Evolutionary conservation across 2,113 vertebrate genomes (phyloP), one percentile per base, ranked within the genome.

Genomic region (Pagrus major): DNA sequence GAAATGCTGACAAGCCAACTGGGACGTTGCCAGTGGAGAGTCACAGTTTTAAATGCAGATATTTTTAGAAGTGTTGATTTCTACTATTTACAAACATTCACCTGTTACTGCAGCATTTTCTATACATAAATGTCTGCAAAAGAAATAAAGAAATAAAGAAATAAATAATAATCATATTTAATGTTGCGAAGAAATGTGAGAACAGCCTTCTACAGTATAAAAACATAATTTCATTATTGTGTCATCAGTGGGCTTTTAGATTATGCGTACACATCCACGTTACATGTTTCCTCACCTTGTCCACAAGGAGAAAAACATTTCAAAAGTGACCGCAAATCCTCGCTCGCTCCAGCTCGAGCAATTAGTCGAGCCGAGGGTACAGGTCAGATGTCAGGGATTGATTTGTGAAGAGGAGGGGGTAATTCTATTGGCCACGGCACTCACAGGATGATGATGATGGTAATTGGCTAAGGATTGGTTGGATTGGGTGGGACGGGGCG

Each of bases 391-490:
- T 82, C 81, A 82, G 73, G 75, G 78, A 84, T 85, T 90, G 77
- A 78, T 81, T 83, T 79, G 71, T 78, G 52, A 35, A 66, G 76
- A 69, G 58, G 58, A 63, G 68, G 79, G 71, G 70, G 64, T 92
- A 90, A 91, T 70, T 83, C 80, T 81, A 61, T 47, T 74, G 77
- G 81, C 27, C 25, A 33, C 71, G 55, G 49, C 81, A 51, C 59
- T 79, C 78, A 74, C 63, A 75, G 86, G 89, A 86, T 86, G 64
- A 77, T 71, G 84, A 74, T 76, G 89, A 80, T 73, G 60, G 65
- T 93, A 93, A 94, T 92, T 90, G 89, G 92, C 91, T 93, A 86
- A 90, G 78, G n/a, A 72, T 59, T 83, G 83, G 75, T 59, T 83
- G 83, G 68, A 80, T 84, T 82, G 83, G 85, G 71, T 74, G 72